Evolutionary conservation across 2,113 vertebrate genomes (phyloP), one percentile per base, ranked within the genome.

Genomic region (Salvelinus fontinalis): DNA sequence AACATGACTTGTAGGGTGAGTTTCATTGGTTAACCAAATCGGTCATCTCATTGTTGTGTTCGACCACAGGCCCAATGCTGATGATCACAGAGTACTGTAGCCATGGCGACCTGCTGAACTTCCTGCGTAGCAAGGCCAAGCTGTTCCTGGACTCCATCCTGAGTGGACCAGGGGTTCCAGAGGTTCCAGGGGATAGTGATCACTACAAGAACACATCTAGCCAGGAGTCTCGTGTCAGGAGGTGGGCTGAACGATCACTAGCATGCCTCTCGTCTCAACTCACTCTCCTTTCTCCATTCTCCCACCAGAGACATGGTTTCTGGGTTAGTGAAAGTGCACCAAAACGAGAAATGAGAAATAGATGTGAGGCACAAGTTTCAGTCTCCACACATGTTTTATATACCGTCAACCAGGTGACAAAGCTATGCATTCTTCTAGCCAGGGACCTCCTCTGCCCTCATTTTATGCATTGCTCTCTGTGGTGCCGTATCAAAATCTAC

Each of bases 11-110:
- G 39, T 62, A 9, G 6, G 16, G 59, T 60, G 59, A 60, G 18
- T n/a, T 3, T 60, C 5, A 60, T 20, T 62, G n/a, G 59, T 11
- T 62, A 22, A 62, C 18, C n/a, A 62, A 22, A n/a, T 64, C 7
- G 22, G 60, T 24, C 0, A 62, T 22, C 34, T 44, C 27, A 57
- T 8, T n/a, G 11, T 22, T 22, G 13, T 34, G 16, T 80, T 22
- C 64, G 76, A 83, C 18, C 44, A 69, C 90, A 99, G 98, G 97
- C 27, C 98, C 98, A 3, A 95, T 99, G 69, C 90, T 99, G 11
- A 97, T 99, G 86, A 99, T 99, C 90, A 99, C 98, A 0, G 98
- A 99, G 83, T 99, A 98, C 89, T 99, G 98, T 84, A 95, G 93
- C 86, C 94, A 97, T 0, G 98, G 97, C 0, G 98, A 99, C 73